Base-by-base conservation (phyloP, 2,113 vertebrate genomes). In the Labrus mixtus region DNA sequence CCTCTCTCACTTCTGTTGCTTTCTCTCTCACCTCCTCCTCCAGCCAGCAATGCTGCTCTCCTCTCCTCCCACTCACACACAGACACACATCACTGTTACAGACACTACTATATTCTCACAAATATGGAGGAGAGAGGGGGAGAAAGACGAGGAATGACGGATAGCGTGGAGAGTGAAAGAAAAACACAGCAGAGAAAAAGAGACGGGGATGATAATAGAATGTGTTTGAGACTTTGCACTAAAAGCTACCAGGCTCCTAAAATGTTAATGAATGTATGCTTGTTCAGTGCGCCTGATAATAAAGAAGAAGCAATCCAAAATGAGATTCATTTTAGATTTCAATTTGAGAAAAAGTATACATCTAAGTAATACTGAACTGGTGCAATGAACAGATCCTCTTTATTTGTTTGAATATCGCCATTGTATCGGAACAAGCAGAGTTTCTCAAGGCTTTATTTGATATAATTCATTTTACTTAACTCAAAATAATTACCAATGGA, bases 11-110 rank as follows among this genome's bases (percentile, higher is more conserved):
- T 68, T 57, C 15, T 53, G 36, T 73, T 45, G 80, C 57, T 65
- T 25, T 73, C 68, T 81, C 79, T 74, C 77, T 84, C 88, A 85
- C 88, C 83, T 87, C 87, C 89, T 90, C 85, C 85, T 82, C 73
- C 79, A 79, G 68, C 75, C 84, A 84, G 80, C 73, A 75, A 80
- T 62, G 78, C 82, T 74, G 84, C 82, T 89, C 79, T 87, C 66
- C 82, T 92, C 78, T 51, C 85, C 68, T 87, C 87, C 85, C 76
- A 88, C 88, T 63, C 65, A 56, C 78, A 56, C 71, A 62, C 83
- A 82, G 39, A 79, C 51, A 81, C 76, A 87, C 54, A 71, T 8
- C 48, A 20, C 19, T n/a, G 51, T 73, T 75, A 81, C 81, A 81
- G 60, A 87, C 59, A 85, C 65, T 68, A 81, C 72, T 84, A 73